Conservation (phyloP, 2,888 invertebrate genomes). For the Baccha elongata region DNA sequence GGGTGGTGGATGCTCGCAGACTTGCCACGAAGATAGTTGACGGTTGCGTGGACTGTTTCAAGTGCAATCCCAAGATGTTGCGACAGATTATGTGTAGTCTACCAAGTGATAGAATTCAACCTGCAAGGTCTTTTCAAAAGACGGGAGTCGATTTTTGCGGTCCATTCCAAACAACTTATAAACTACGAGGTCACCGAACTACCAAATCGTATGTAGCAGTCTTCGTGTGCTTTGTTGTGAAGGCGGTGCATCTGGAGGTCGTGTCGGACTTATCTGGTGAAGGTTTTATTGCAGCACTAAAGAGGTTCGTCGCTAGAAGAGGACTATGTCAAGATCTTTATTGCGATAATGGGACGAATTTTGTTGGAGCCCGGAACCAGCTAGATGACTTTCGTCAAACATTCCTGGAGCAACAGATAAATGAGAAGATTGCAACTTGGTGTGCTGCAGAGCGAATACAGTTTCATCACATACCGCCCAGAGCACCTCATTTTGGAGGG, state of each 20-base stretch:
- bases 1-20: constrained; percentile 21
- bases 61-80: constrained; percentile 11
- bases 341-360: constrained; percentile 64
- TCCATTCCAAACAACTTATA: constrained; percentile 49
- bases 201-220: constrained; percentile 43
- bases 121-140: constrained; percentile 39
- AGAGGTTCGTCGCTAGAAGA: constrained; percentile 34
- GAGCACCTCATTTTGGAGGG: too few species aligned
- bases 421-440: constrained; percentile 2
- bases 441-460: not conserved
- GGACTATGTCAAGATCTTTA: constrained; percentile 17
- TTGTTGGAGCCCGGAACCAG: constrained; percentile 43
- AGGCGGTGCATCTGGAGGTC: constrained; percentile 44
- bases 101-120: constrained; percentile 19
- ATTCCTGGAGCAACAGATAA: constrained; percentile 1
- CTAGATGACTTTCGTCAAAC: constrained; percentile 12
- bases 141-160: constrained; percentile 69
- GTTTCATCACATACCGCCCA: constrained; percentile 68
- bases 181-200: constrained; percentile 2
- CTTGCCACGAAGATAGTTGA: constrained; percentile 3
- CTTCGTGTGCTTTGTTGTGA: constrained; percentile 49
- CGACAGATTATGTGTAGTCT: constrained; percentile 70
- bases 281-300: constrained; percentile 44
- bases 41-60: constrained; percentile 3
- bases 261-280: constrained; percentile 39